Percentiles rank a stretch among this genome's conserved stretches.
Evolutionary conservation across 2,797 vertebrate genomes (phyloP).

Genomic region (Odontamblyopus rebecca): DNA sequence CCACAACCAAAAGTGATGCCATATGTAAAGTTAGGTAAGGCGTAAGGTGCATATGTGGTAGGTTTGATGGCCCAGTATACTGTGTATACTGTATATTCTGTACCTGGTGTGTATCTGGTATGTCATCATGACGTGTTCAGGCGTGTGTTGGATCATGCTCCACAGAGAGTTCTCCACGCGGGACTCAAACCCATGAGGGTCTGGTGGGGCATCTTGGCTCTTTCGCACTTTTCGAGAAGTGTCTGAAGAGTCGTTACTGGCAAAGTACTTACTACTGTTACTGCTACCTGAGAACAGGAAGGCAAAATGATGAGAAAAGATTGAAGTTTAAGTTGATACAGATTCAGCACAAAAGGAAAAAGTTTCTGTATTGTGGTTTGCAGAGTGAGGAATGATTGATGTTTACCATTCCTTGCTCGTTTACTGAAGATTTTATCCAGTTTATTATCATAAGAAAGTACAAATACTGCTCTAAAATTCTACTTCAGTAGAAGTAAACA

Average conservation of each 20-base stretch:
- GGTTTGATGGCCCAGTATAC: too few species aligned
- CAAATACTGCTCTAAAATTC: too few species aligned
- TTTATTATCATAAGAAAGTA: too few species aligned
- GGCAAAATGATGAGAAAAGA: background rate
- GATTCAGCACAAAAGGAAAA: too few species aligned
- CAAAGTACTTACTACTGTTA: slow-evolving; percentile 83
- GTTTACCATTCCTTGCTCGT: too few species aligned
- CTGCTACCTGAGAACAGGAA: slow-evolving; percentile 78
- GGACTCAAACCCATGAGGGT: slow-evolving; percentile 58
- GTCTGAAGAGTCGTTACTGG: slow-evolving; percentile 82
- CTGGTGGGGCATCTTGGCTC: slow-evolving; percentile 59
- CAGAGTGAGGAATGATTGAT: too few species aligned
- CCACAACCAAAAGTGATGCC: too few species aligned
- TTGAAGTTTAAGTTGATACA: background rate
- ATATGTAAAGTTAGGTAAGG: too few species aligned
- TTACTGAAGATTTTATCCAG: too few species aligned
- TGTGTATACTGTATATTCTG: background rate
- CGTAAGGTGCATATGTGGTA: background rate
- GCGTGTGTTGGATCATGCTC: slow-evolving; percentile 80
- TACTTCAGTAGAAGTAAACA: too few species aligned
- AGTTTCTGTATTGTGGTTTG: too few species aligned
- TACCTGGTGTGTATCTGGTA: slow-evolving; percentile 89
- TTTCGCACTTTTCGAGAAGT: slow-evolving; percentile 71
- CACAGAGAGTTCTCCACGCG: slow-evolving; percentile 74
- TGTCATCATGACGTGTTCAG: slow-evolving; percentile 83